A percentile compares a stretch with the other conserved stretches of the same genome.
Conservation (phyloP, 2,888 invertebrate species). For the Parasteatoda lunata region DNA sequence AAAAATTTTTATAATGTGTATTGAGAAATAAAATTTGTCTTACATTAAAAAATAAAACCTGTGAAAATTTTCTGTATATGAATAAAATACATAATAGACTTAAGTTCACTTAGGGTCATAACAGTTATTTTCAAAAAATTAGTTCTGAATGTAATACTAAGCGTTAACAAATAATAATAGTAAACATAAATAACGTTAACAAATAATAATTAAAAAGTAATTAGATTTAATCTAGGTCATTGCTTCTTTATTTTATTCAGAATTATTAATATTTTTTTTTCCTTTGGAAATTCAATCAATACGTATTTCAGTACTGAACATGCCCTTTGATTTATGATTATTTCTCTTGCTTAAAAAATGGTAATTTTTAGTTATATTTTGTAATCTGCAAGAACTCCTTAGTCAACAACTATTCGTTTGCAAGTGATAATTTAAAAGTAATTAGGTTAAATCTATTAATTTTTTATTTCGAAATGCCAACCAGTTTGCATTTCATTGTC, state of each 20-base stretch:
- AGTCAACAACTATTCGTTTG: no score
- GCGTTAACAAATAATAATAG: background rate
- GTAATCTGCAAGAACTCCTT: no score
- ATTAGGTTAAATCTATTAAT: no score
- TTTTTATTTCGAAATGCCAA: no score
- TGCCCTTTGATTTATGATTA: no score
- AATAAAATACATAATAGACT: background rate
- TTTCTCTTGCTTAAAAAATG: no score
- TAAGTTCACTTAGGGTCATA: background rate
- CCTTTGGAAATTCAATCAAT: background rate
- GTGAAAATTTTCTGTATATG: constrained; percentile 23
- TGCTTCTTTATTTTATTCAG: background rate
- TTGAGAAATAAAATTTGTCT: constrained; percentile 51
- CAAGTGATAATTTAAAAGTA: no score
- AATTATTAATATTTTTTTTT: background rate
- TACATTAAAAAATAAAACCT: constrained; percentile 39
- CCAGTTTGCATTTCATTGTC: no score
- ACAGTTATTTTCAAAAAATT: background rate
- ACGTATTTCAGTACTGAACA: no score
- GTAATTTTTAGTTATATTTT: no score
- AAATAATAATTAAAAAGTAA: background rate
- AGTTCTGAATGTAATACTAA: background rate
- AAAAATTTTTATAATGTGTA: constrained; percentile 60
- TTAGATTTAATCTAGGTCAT: background rate
- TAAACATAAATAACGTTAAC: no score